Evolutionary conservation across 1,140 invertebrate species (phyloP), one percentile per base, ranked within the genome.

Genomic region (Berghia stephanieae): DNA sequence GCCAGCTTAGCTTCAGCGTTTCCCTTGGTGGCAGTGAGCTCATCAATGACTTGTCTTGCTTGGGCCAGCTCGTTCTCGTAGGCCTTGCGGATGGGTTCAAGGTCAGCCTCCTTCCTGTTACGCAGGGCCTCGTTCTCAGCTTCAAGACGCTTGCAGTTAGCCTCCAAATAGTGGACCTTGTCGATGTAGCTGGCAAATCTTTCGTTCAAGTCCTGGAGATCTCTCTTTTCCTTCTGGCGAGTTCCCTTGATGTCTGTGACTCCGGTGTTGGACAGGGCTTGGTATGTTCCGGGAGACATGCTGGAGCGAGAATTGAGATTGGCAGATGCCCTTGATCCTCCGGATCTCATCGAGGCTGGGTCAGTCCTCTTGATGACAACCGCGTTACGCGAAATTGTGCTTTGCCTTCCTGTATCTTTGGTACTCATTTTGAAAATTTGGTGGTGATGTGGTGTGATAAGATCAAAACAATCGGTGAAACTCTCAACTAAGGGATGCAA

Each of bases 101-200:
- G 67, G 69, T 79, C 79, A 43, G 76, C 77, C 42, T 67, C 46
- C 70, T 80, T 80, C 66, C 77, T 70, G 75, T 79, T 78, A 36
- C 83, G 79, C 60, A 85, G 81, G 44, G 86, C 83, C 46, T 90
- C 89, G 63, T 91, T 81, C 79, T 91, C 90, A 24, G 87, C 84
- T 55, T 87, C 90, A 43, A 91, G 81, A 77, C 91, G 90, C 73
- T 89, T 85, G 82, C 90, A 90, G 79, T 91, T 89, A 27, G 91
- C 91, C 76, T 91, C 91, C 27, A 91, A 83, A 78, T 91, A 91
- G 55, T 91, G 86, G n/a, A 90, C 90, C 75, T 89, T 91, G 85
- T 91, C 91, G 78, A 91, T 92, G 84, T 91, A 91, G 78, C 80
- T 84, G 75, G 90, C 91, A 74, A 91, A 88, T 60, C 90, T 85